Conservation (phyloP, 2,113 vertebrate species). For the Aramus guarauna region DNA sequence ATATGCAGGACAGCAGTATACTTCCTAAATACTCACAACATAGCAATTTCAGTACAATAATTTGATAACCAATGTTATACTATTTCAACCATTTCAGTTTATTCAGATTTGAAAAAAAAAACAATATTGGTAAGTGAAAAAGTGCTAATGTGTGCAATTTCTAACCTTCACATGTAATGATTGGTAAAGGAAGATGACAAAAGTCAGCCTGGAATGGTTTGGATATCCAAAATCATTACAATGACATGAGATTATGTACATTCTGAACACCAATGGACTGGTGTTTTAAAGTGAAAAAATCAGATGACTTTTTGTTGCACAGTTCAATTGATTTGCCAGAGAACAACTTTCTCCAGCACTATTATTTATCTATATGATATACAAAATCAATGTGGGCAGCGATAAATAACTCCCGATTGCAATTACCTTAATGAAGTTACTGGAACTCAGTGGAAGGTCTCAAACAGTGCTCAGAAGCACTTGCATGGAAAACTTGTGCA, state of each 20-base stretch:
- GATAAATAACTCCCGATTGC: neutral
- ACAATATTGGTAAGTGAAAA: neutral
- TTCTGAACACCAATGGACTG: neutral
- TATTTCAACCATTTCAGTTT: neutral
- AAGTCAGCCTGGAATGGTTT: neutral
- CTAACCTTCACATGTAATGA: neutral
- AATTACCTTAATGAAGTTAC: neutral
- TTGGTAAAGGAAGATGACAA: neutral
- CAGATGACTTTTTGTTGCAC: neutral
- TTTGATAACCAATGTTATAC: neutral
- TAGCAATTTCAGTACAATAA: neutral
- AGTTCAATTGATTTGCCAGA: neutral
- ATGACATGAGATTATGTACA: neutral
- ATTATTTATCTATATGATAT: neutral
- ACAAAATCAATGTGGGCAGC: neutral
- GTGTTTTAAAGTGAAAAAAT: neutral
- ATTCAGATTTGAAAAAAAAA: neutral
- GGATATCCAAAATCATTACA: neutral
- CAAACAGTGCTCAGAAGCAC: neutral
- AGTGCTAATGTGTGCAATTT: neutral
- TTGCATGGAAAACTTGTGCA: neutral
- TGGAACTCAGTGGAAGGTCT: neutral
- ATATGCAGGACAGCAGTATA: neutral
- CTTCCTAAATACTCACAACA: neutral
- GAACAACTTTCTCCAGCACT: neutral